A percentile compares a stretch with the other conserved stretches of the same genome.
Conservation (phyloP, 2,113 vertebrate species). For the Poeciliopsis occidentalis region DNA sequence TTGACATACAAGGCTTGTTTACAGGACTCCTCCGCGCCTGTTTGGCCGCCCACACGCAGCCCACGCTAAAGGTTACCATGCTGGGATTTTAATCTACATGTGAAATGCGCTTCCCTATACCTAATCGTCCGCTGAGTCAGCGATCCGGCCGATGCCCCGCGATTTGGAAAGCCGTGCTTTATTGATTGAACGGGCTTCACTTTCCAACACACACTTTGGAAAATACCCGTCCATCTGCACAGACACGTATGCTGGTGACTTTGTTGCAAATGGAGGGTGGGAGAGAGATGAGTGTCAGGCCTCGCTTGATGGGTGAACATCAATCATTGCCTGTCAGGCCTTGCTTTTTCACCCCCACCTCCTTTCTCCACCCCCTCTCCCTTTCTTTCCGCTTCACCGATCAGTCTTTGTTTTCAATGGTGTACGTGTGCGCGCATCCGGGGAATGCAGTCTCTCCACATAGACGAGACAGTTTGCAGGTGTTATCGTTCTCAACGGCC, state of each 20-base stretch:
- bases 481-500: slow-evolving; percentile 89
- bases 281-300: slow-evolving; percentile 86
- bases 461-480: slow-evolving; percentile 86
- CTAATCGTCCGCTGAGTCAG: slow-evolving; percentile 91
- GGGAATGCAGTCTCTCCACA: slow-evolving; percentile 86
- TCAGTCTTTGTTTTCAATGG: slow-evolving; percentile 88
- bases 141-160: slow-evolving; percentile 83
- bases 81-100: slow-evolving; percentile 75
- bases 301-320: slow-evolving; percentile 87
- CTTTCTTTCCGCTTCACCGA: slow-evolving; percentile 84
- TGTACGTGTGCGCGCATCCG: neutral
- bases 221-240: slow-evolving; percentile 44
- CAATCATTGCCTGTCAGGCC: slow-evolving; percentile 89
- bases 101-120: slow-evolving; percentile 74
- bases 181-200: slow-evolving; percentile 76
- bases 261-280: slow-evolving; percentile 62
- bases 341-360: slow-evolving; percentile 47
- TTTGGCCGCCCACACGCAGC: slow-evolving; percentile 39
- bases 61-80: slow-evolving; percentile 68
- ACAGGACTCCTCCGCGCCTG: slow-evolving; percentile 31
- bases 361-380: slow-evolving; percentile 26
- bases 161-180: slow-evolving; percentile 64
- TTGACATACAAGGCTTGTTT: slow-evolving; percentile 68
- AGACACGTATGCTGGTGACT: slow-evolving; percentile 67
- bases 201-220: slow-evolving; percentile 52